A percentile compares a stretch with the other conserved stretches of the same genome.
phyloP scores from a whole-genome alignment of 1,140 invertebrate genomes.

The Calliphora vicina region DNA sequence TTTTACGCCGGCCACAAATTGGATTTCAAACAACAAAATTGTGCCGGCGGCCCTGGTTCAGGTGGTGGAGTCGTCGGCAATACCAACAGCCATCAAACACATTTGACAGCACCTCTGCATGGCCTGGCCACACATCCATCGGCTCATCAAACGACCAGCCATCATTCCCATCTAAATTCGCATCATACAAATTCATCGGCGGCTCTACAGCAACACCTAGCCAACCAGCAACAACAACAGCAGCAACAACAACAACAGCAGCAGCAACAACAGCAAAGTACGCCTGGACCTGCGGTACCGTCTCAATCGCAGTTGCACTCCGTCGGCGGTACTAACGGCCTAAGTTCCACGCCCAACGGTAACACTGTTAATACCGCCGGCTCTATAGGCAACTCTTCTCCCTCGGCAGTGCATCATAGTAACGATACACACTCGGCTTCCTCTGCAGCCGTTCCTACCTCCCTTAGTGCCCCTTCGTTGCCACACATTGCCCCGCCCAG shows the following conservation, averaged over 20 bases:
- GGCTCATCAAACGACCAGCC: constrained; percentile 18
- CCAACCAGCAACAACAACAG: constrained; percentile 46
- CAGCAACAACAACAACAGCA: constrained; percentile 47
- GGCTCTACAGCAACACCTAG: constrained; percentile 27
- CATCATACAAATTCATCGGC: constrained; percentile 31
- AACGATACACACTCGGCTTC: constrained; percentile 55
- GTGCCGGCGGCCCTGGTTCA: constrained; percentile 64
- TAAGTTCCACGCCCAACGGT: constrained; percentile 47
- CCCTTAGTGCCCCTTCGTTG: constrained; percentile 46
- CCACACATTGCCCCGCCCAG: constrained; percentile 62
- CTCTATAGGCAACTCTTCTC: constrained; percentile 42
- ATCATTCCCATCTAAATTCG: constrained; percentile 30
- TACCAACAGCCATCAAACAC: constrained; percentile 41
- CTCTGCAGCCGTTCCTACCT: constrained; percentile 45
- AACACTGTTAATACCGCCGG: constrained; percentile 40
- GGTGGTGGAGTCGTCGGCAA: constrained; percentile 63
- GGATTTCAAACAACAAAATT: constrained; percentile 68
- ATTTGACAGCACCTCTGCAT: constrained; percentile 7
- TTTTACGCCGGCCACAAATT: constrained; percentile 66
- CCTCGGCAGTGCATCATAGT: constrained; percentile 45
- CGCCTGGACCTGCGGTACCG: constrained; percentile 36
- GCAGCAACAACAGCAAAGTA: constrained; percentile 33
- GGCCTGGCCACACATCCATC: constrained; percentile 18
- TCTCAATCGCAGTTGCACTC: constrained; percentile 39
- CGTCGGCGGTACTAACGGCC: constrained; percentile 38